phyloP scores from a whole-genome alignment of 1,140 invertebrate species.

The Manduca sexta region DNA sequence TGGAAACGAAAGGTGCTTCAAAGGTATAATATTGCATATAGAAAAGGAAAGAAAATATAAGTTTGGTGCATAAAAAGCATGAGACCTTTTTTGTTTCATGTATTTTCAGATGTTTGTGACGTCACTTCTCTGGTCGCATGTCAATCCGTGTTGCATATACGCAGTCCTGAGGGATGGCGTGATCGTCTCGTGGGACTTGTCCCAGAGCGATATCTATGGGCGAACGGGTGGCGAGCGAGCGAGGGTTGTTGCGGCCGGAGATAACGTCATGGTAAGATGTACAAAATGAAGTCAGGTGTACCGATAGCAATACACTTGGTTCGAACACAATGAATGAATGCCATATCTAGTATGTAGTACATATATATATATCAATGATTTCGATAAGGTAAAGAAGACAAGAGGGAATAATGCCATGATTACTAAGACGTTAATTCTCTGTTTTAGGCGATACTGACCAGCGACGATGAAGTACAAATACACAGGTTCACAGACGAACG shows the following conservation, averaged over 20 bases:
- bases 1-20: not conserved
- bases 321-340: too few relatives aligned
- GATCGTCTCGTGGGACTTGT: conserved; percentile 26
- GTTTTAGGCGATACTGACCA: conserved; percentile 29
- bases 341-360: too few relatives aligned
- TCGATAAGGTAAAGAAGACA: too few relatives aligned
- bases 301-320: too few relatives aligned
- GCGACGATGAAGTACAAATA: conserved; percentile 26
- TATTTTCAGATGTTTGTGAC: conserved; percentile 11
- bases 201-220: conserved; percentile 38
- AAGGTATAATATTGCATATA: too few relatives aligned
- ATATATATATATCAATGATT: too few relatives aligned
- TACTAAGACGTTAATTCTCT: too few relatives aligned
- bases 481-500: conserved; percentile 22
- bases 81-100: too few relatives aligned
- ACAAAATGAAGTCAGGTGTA: too few relatives aligned
- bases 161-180: conserved; percentile 13
- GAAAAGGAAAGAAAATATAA: too few relatives aligned
- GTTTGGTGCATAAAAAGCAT: too few relatives aligned
- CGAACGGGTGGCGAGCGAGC: conserved; percentile 9
- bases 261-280: conserved; percentile 17
- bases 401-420: too few relatives aligned
- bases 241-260: not conserved
- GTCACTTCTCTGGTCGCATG: conserved; percentile 28
- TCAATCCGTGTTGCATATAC: conserved; percentile 32